These are phyloP conservation scores for Ctenoplectra terminalis DNA, from an alignment of 1,140 invertebrate species.

Conservation along the genomic window DNA sequence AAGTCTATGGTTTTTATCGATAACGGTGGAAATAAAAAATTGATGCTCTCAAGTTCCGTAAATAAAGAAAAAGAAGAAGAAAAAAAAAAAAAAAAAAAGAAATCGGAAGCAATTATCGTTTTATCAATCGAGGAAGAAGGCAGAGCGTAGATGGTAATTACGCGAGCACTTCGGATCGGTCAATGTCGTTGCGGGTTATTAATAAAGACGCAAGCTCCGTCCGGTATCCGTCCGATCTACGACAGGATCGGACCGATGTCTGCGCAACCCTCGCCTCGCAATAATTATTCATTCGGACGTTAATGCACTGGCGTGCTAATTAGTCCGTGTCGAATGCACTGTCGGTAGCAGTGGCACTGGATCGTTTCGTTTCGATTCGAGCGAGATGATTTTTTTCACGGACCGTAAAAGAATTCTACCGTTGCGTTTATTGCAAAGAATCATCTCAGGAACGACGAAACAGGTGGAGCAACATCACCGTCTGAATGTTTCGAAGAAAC, in stretches of 20 bases:
- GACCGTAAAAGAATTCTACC: no score
- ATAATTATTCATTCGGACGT: constrained; percentile 75
- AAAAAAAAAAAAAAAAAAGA: background rate
- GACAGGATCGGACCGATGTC: constrained; percentile 69
- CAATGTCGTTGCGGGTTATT: constrained; percentile 79
- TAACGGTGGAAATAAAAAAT: no score
- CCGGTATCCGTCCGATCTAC: constrained; percentile 68
- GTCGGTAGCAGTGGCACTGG: constrained; percentile 59
- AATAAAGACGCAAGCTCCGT: constrained; percentile 76
- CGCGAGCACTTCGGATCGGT: constrained; percentile 73
- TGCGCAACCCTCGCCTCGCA: constrained; percentile 47
- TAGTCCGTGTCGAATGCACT: constrained; percentile 62
- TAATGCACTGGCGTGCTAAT: constrained; percentile 74
- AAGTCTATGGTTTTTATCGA: no score
- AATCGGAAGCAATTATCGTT: background rate
- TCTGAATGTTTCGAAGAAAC: no score
- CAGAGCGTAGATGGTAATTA: constrained; percentile 75
- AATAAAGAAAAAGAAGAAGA: background rate
- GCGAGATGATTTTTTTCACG: constrained; percentile 1
- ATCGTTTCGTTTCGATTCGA: constrained; percentile 7
- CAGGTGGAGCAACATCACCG: background rate
- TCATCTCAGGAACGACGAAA: background rate
- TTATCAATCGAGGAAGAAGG: constrained; percentile 25
- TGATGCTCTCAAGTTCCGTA: no score
- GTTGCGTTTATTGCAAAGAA: background rate